phyloP scores from a whole-genome alignment of 2,113 vertebrate genomes.

The Ovis aries region ARS-UI_Ramb_v3.0 NC_056055.1:50154501-50155000 shows the following conservation, averaged over 20 bases:
- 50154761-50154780: not conserved
- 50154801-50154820: not conserved
- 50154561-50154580: not conserved
- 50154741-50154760: not conserved
- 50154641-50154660: not conserved
- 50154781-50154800: not conserved
- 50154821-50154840: not conserved
- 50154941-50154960: not conserved
- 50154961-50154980: not conserved
- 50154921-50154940: not conserved
- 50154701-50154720: slow-evolving; percentile 15
- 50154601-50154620: not conserved
- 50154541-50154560: not conserved
- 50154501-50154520: not conserved
- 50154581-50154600: not conserved
- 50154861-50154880: not conserved
- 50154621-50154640: slow-evolving; percentile 20
- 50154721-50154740: not conserved
- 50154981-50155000: not conserved
- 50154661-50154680: not conserved
- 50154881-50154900: not conserved
- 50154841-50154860: not conserved
- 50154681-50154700: not conserved
- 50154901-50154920: not conserved
- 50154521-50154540: not conserved